Conservation (phyloP, 2,113 vertebrate species). For the Toxotes jaculatrix region DNA sequence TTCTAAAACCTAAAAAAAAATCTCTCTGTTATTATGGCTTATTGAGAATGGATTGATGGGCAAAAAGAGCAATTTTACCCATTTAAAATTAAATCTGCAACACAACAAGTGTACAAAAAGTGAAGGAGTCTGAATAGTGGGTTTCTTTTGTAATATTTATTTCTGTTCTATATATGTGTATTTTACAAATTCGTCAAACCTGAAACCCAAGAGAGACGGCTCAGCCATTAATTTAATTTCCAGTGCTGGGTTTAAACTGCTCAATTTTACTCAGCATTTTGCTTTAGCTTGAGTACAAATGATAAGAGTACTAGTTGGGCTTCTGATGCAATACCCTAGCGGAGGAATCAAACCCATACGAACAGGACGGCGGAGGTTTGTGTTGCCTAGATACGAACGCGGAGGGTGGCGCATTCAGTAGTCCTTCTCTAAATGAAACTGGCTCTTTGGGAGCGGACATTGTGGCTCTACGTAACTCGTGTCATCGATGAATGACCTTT, state of each 20-base stretch:
- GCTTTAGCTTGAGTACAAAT: background rate
- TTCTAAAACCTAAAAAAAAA: too few species aligned
- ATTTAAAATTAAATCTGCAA: too few species aligned
- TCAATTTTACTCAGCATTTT: background rate
- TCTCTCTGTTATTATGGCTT: too few species aligned
- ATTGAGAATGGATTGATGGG: too few species aligned
- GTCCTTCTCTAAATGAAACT: slow-evolving; percentile 61
- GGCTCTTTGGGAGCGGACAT: slow-evolving; percentile 66
- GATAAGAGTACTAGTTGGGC: slow-evolving; percentile 75
- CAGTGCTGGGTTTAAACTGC: background rate
- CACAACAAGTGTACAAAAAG: too few species aligned
- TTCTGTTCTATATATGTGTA: too few species aligned
- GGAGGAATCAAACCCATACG: slow-evolving; percentile 77
- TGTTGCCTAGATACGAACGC: slow-evolving; percentile 84
- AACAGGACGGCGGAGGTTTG: slow-evolving; percentile 74
- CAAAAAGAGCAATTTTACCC: too few species aligned
- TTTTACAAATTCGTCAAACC: too few species aligned
- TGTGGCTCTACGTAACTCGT: slow-evolving; percentile 62
- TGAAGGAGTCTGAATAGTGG: too few species aligned
- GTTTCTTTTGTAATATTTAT: too few species aligned
- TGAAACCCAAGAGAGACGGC: background rate
- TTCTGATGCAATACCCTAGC: slow-evolving; percentile 85
- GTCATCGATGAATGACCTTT: slow-evolving; percentile 7
- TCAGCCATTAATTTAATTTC: too few species aligned
- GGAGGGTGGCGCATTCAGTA: slow-evolving; percentile 69